A percentile compares a stretch with the other conserved stretches of the same genome.
phyloP scores from a whole-genome alignment of 1,140 invertebrate species.

The Drosophila melanica region DNA sequence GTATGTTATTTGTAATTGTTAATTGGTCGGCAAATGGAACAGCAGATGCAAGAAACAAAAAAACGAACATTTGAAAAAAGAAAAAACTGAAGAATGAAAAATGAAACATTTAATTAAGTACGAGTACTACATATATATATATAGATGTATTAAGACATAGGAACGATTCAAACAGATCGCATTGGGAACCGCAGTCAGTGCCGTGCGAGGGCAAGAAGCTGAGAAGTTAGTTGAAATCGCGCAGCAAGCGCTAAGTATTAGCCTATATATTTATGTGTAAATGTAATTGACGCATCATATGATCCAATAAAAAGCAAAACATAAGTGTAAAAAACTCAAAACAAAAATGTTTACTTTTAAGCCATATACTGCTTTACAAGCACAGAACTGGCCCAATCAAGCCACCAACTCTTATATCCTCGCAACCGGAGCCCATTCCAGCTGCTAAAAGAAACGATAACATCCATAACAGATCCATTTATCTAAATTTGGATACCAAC shows the following conservation, averaged over 20 bases:
- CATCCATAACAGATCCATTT: no score
- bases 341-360: no score
- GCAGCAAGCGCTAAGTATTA: conserved; percentile 74
- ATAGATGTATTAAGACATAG: conserved; percentile 26
- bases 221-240: conserved; percentile 63
- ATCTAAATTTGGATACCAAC: no score
- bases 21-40: conserved; percentile 38
- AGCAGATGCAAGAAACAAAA: neutral
- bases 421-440: no score
- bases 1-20: conserved; percentile 75
- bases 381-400: no score
- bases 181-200: conserved; percentile 6
- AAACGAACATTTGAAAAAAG: neutral
- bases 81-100: conserved; percentile 11
- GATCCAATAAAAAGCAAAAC: conserved; percentile 65
- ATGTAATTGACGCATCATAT: conserved; percentile 74
- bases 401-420: no score
- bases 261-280: conserved; percentile 77
- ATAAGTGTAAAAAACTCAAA: conserved; percentile 46
- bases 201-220: conserved; percentile 26
- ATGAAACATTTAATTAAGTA: conserved; percentile 9
- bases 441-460: no score
- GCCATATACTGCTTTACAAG: no score
- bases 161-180: conserved; percentile 24
- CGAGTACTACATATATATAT: conserved; percentile 15